phyloP scores from a whole-genome alignment of 2,888 invertebrate genomes.

The Drosophila parthenogenetica region DNA sequence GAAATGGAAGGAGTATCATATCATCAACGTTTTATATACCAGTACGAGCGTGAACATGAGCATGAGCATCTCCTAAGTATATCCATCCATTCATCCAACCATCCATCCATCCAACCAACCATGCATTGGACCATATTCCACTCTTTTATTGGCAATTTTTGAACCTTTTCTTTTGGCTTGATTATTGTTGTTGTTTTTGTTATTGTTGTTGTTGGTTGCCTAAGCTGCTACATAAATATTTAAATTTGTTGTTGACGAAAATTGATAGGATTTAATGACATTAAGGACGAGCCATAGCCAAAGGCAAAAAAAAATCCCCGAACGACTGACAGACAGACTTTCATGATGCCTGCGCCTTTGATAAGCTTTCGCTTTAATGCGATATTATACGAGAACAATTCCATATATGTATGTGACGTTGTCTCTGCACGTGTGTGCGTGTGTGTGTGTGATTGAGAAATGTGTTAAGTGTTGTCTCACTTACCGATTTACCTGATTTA shows the following conservation, averaged over 20 bases:
- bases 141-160: constrained; percentile 70
- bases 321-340: constrained; percentile 23
- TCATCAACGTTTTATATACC: constrained; percentile 30
- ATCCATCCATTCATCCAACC: constrained; percentile 4
- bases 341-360: constrained; percentile 40
- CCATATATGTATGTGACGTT: constrained; percentile 18
- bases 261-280: constrained; percentile 80
- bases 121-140: constrained; percentile 30
- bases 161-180: constrained; percentile 65
- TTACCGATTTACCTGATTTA: constrained; percentile 67
- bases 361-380: constrained; percentile 64
- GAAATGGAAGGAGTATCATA: constrained; percentile 16
- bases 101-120: constrained; percentile 14
- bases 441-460: constrained; percentile 26
- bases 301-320: not conserved
- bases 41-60: not conserved
- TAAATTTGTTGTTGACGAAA: constrained; percentile 70
- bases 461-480: constrained; percentile 61
- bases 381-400: constrained; percentile 44
- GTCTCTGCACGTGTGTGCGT: constrained; percentile 8
- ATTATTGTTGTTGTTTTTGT: constrained; percentile 56
- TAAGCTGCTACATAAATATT: constrained; percentile 73
- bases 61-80: constrained; percentile 11
- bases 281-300: constrained; percentile 56
- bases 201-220: constrained; percentile 32